Evolutionary conservation across 2,888 invertebrate genomes (phyloP).

Genomic region (Caenorhabditis sulstoni): DNA sequence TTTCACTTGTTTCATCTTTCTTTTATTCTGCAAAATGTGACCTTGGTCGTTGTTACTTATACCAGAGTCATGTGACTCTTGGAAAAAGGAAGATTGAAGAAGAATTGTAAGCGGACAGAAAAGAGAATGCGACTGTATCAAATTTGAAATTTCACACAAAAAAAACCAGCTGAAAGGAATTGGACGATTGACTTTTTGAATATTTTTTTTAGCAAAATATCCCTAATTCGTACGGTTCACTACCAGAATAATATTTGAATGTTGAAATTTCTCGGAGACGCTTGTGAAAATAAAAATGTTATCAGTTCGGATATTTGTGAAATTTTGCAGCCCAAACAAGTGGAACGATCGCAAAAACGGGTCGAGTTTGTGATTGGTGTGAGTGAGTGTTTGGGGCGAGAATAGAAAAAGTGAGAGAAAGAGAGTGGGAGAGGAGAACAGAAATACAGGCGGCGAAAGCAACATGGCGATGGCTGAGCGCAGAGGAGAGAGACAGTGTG

Average conservation of each 20-base stretch:
- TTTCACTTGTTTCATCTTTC: constrained; percentile 59
- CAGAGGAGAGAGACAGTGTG: constrained; percentile 40
- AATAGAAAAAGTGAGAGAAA: constrained; percentile 1
- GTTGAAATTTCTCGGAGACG: too few relatives aligned
- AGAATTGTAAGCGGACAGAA: background rate
- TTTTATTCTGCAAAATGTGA: background rate
- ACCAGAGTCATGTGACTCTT: too few relatives aligned
- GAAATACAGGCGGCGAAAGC: constrained; percentile 18
- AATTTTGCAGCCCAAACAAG: constrained; percentile 4
- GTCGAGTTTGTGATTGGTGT: background rate
- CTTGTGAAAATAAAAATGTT: background rate
- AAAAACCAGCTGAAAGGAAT: background rate
- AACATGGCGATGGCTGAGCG: constrained; percentile 9
- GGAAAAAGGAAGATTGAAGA: background rate
- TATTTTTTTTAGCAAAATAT: too few relatives aligned
- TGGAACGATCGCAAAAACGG: constrained; percentile 39
- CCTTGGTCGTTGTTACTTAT: background rate
- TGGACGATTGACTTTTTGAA: too few relatives aligned
- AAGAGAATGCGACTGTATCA: too few relatives aligned
- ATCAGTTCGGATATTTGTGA: constrained; percentile 1
- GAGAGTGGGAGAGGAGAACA: constrained; percentile 21
- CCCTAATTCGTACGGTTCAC: too few relatives aligned
- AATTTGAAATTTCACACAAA: too few relatives aligned
- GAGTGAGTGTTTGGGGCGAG: too few relatives aligned
- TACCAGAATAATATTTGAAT: too few relatives aligned